Conservation (phyloP, 2,113 vertebrate genomes). For the Amphilophus citrinellus region DNA sequence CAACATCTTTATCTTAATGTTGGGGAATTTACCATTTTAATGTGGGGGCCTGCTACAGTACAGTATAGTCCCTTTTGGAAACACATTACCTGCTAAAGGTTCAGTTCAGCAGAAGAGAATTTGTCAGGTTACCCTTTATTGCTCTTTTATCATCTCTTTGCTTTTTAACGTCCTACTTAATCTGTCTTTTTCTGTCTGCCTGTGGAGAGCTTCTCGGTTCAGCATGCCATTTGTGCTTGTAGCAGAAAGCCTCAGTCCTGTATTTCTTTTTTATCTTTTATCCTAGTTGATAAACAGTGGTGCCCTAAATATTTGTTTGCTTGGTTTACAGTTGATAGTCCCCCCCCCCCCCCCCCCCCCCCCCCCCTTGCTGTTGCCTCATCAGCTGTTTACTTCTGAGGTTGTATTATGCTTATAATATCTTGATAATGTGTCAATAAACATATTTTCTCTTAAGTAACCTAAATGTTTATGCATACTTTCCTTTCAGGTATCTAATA, state of each 20-base stretch:
- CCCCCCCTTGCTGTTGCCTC: not conserved
- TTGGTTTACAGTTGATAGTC: conserved; percentile 42
- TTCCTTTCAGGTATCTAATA: not conserved
- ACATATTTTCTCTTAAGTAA: not conserved
- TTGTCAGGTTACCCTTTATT: conserved; percentile 32
- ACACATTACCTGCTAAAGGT: not conserved
- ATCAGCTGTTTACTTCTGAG: not conserved
- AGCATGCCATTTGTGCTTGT: not conserved
- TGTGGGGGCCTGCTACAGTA: not conserved
- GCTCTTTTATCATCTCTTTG: not conserved
- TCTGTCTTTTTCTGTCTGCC: not conserved
- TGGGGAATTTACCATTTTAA: conserved; percentile 9
- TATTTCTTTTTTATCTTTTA: conserved; percentile 25
- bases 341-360: too few species aligned
- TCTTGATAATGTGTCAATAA: not conserved
- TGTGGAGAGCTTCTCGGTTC: not conserved
- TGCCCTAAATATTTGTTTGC: conserved; percentile 50
- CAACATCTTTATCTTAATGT: conserved; percentile 23
- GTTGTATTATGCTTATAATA: not conserved
- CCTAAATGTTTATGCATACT: not conserved
- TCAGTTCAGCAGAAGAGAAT: conserved; percentile 9
- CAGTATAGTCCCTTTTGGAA: not conserved
- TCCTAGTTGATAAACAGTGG: conserved; percentile 44
- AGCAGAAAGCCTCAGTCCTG: conserved; percentile 10
- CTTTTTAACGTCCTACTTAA: conserved; percentile 6